Percentiles rank a stretch among this genome's conserved stretches.
Evolutionary conservation across 2,113 vertebrate genomes (phyloP).

Genomic region (Recurvirostra avosetta): DNA sequence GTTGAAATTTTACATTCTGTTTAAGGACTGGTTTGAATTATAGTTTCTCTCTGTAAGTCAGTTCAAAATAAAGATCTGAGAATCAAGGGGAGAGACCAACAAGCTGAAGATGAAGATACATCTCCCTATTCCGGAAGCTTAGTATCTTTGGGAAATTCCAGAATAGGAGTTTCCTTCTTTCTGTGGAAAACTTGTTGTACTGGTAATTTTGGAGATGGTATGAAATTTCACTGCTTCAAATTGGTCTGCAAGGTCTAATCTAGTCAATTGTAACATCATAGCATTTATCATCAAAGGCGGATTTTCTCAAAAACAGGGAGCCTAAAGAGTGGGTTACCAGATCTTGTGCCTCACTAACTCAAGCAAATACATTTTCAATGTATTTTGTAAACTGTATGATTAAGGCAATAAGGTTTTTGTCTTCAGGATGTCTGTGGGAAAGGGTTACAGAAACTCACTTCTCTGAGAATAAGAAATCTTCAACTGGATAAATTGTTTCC

Average conservation of each 20-base stretch:
- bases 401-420: neutral
- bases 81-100: neutral
- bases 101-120: neutral
- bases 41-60: neutral
- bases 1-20: neutral
- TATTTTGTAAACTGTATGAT: neutral
- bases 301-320: neutral
- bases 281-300: neutral
- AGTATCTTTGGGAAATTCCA: neutral
- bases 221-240: neutral
- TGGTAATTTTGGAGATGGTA: neutral
- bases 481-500: neutral
- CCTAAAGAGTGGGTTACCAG: neutral
- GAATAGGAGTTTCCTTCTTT: neutral
- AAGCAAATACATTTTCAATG: neutral
- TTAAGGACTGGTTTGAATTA: neutral
- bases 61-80: neutral
- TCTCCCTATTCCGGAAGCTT: neutral
- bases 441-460: neutral
- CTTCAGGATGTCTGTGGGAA: neutral
- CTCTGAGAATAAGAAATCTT: neutral
- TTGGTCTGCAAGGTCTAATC: neutral
- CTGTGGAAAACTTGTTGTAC: neutral
- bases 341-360: neutral
- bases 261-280: neutral